A percentile compares a stretch with the other conserved stretches of the same genome.
Conservation (phyloP, 1,140 invertebrate species). For the Saccostrea cuccullata region DNA sequence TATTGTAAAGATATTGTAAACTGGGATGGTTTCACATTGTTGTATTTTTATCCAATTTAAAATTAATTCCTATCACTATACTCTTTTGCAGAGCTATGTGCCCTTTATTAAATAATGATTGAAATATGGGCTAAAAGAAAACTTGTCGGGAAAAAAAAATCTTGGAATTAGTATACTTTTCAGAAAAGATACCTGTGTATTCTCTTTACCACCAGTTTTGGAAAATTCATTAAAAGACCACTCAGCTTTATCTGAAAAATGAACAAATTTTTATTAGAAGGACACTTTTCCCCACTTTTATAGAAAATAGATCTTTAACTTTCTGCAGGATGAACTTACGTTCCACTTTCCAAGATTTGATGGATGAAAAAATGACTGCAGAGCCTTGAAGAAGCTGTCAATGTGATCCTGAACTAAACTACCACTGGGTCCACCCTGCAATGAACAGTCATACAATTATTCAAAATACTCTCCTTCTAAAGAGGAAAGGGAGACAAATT, state of each 20-base stretch:
- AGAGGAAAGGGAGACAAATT: too few relatives aligned
- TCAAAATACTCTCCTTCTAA: too few relatives aligned
- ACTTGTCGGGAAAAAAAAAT: too few relatives aligned
- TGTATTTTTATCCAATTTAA: too few relatives aligned
- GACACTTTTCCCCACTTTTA: not conserved
- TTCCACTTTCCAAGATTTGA: slow-evolving; percentile 92
- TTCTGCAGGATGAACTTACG: slow-evolving; percentile 68
- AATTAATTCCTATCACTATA: too few relatives aligned
- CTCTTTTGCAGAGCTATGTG: too few relatives aligned
- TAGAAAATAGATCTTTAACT: not conserved
- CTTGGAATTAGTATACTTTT: not conserved
- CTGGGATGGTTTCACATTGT: not conserved
- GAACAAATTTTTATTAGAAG: not conserved
- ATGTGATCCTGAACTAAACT: slow-evolving; percentile 85
- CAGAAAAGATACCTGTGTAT: slow-evolving; percentile 67
- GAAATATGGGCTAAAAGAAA: too few relatives aligned
- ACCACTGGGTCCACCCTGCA: slow-evolving; percentile 80
- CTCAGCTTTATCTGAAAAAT: slow-evolving; percentile 70
- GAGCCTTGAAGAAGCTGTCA: slow-evolving; percentile 88
- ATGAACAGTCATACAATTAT: slow-evolving; percentile 2
- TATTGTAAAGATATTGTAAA: slow-evolving; percentile 52
- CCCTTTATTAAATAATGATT: too few relatives aligned
- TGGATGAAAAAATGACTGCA: slow-evolving; percentile 94
- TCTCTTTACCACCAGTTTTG: slow-evolving; percentile 70
- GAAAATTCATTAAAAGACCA: slow-evolving; percentile 69